Base-by-base conservation (phyloP, 2,797 vertebrate genomes). In the Urosaurus nigricauda region DNA sequence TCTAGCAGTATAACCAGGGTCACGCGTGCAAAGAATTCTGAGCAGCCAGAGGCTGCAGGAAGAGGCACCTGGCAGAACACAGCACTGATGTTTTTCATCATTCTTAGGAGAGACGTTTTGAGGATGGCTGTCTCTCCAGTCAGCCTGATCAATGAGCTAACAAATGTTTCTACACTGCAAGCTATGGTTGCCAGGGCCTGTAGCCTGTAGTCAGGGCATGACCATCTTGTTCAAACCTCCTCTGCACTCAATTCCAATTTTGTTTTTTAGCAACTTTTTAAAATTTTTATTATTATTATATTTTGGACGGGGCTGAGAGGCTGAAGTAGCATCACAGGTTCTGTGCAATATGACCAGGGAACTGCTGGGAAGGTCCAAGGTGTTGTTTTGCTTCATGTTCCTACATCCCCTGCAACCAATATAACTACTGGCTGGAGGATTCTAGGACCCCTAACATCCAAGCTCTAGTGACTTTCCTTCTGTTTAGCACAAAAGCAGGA, bases 1-100 rank as follows among this genome's bases (percentile, higher is more conserved):
- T 1, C 19, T 8, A 78, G 9, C 53, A 47, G 81, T 88, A 90
- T 85, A 86, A 85, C 43, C 87, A 53, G 47, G 84, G 81, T 35
- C 4, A 60, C 3, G 65, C 3, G 40, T 37, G 73, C 84, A 43
- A 37, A 47, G 71, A 75, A 85, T 85, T 60, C 37, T 60, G 26
- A 87, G 32, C 24, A 14, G 68, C 11, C 11, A 32, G 60, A 17
- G 2, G 53, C 26, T 35, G 90, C 79, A 1, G 7, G 83, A 83
- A 32, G 65, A 70, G 74, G 84, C 92, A 91, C 58, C 0, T 86
- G 77, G 53, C 47, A 14, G 37, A 71, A 63, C 12, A 2, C 79
- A 3, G 58, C 2, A 83, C 4, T 2, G 12, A 37, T n/a, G 37
- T 29, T 75, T n/a, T 17, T 75, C 88, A 91, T 68, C 81, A 35